A percentile compares a stretch with the other conserved stretches of the same genome.
These are phyloP conservation scores for Amazona guildingii DNA, from an alignment of 2,113 vertebrate species.

Conservation along the genomic window DNA sequence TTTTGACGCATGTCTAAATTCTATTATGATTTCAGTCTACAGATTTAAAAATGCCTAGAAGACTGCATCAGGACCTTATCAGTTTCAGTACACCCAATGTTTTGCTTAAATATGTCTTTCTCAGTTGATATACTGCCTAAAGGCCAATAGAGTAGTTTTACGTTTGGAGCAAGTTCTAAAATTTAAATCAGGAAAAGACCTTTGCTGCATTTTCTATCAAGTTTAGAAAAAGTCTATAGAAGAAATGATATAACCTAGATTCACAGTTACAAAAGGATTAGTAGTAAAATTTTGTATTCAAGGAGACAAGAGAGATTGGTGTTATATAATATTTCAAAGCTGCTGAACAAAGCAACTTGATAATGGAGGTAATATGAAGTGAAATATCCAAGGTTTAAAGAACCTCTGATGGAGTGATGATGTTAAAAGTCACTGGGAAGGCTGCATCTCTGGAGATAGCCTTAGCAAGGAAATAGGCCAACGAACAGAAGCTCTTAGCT, in stretches of 20 bases:
- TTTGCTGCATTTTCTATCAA: slow-evolving; percentile 43
- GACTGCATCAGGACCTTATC: slow-evolving; percentile 43
- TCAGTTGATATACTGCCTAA: slow-evolving; percentile 25
- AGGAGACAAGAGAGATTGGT: slow-evolving; percentile 1
- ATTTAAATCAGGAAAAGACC: slow-evolving; percentile 40
- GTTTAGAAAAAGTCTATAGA: background rate
- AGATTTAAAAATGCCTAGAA: slow-evolving; percentile 21
- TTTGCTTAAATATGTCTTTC: slow-evolving; percentile 42
- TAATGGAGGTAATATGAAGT: slow-evolving; percentile 49
- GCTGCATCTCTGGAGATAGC: slow-evolving; percentile 32
- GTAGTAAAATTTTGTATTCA: slow-evolving; percentile 34
- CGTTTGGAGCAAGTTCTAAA: slow-evolving; percentile 40
- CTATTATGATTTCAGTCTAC: background rate
- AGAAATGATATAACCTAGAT: slow-evolving; percentile 37
- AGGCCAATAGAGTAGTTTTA: slow-evolving; percentile 28
- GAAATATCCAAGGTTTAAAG: slow-evolving; percentile 55
- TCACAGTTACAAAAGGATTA: slow-evolving; percentile 32
- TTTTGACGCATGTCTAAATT: background rate
- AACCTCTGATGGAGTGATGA: slow-evolving; percentile 22
- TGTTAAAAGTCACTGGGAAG: slow-evolving; percentile 36
- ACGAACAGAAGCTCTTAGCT: background rate
- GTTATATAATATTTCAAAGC: slow-evolving; percentile 51
- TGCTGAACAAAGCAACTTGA: slow-evolving; percentile 59
- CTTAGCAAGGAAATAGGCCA: slow-evolving; percentile 51
- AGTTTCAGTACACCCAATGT: background rate